Conservation (phyloP, 2,797 vertebrate genomes). For the Sphaeramia orbicularis region DNA sequence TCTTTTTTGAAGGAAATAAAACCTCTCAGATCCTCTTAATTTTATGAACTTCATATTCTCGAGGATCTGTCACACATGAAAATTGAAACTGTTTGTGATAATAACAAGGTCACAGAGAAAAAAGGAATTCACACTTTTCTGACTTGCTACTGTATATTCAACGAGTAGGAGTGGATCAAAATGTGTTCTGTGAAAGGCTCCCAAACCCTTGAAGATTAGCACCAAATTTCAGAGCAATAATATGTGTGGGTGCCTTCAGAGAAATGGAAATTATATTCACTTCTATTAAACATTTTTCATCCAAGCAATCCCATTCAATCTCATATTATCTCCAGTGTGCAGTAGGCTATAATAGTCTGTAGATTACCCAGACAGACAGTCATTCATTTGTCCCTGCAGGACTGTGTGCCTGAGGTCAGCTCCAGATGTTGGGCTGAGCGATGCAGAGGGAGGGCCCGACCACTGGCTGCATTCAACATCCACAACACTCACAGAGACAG, state of each 20-base stretch:
- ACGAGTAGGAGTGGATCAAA: not conserved
- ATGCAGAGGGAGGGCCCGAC: slow-evolving; percentile 50
- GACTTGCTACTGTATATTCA: too few relatives aligned
- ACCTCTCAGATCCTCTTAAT: too few relatives aligned
- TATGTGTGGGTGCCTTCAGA: not conserved
- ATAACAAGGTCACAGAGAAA: too few relatives aligned
- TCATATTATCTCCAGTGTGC: too few relatives aligned
- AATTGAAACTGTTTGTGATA: too few relatives aligned
- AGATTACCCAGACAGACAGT: not conserved
- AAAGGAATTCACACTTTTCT: too few relatives aligned
- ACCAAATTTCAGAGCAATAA: slow-evolving; percentile 4
- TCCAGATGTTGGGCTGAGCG: slow-evolving; percentile 48
- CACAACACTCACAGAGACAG: slow-evolving; percentile 26
- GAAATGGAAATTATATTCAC: not conserved
- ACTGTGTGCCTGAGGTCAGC: slow-evolving; percentile 15
- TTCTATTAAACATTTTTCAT: too few relatives aligned
- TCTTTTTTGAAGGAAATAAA: too few relatives aligned
- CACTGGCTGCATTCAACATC: slow-evolving; percentile 48
- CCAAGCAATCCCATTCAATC: too few relatives aligned
- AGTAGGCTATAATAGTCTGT: too few relatives aligned
- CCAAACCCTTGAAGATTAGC: slow-evolving; percentile 3
- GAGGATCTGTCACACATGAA: too few relatives aligned
- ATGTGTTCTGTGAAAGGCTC: not conserved
- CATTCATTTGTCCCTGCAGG: not conserved
- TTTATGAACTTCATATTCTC: too few relatives aligned